Evolutionary conservation across 1,140 invertebrate species (phyloP).

Genomic region (Adelges cooleyi): DNA sequence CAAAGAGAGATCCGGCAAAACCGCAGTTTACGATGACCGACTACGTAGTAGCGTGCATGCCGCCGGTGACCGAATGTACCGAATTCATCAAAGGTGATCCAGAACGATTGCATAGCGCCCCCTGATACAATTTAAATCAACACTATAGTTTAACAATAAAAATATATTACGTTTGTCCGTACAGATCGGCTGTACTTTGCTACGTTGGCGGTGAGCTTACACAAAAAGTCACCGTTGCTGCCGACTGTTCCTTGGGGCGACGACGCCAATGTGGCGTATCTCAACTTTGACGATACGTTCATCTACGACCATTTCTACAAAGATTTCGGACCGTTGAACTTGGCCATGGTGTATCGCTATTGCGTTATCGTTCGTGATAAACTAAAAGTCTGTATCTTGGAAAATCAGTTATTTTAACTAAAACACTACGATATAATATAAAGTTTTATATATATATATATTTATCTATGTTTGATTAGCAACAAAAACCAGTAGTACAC

Average conservation of each 20-base stretch:
- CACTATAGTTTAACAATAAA: no score
- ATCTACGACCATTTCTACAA: slow-evolving; percentile 95
- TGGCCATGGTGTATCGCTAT: slow-evolving; percentile 89
- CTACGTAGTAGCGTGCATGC: no score
- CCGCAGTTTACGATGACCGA: no score
- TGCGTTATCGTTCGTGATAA: slow-evolving; percentile 82
- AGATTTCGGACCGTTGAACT: slow-evolving; percentile 95
- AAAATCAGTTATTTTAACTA: no score
- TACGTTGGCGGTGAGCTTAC: slow-evolving; percentile 68
- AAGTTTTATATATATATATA: no score
- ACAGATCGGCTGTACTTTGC: slow-evolving; percentile 88
- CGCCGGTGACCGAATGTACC: neutral
- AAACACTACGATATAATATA: no score
- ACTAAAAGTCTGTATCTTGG: slow-evolving; percentile 58
- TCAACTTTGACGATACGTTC: slow-evolving; percentile 82
- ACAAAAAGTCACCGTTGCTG: slow-evolving; percentile 44
- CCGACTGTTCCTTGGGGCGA: slow-evolving; percentile 23
- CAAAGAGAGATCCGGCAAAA: no score
- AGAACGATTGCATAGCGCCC: no score
- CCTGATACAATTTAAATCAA: no score
- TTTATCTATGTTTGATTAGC: neutral
- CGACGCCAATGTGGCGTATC: slow-evolving; percentile 71
- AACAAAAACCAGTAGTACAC: slow-evolving; percentile 78
- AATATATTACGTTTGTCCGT: no score
- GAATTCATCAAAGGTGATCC: neutral